A percentile compares a stretch with the other conserved stretches of the same genome.
Evolutionary conservation across 2,797 vertebrate genomes (phyloP).

Genomic region (Muscicapa striata): DNA sequence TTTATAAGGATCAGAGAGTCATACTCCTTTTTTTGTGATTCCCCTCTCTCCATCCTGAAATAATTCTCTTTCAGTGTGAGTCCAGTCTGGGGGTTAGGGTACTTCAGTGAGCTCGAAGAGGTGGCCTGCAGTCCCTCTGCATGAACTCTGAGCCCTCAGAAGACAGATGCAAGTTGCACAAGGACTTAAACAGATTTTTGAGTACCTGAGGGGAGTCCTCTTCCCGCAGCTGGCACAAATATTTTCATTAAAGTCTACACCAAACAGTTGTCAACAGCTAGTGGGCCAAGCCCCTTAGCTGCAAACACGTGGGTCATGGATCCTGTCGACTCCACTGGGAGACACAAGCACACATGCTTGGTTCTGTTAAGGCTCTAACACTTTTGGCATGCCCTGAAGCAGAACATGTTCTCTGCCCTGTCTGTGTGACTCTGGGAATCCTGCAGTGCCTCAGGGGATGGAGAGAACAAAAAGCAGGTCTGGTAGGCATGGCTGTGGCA

Average conservation of each 20-base stretch:
- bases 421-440: background rate
- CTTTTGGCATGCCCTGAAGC: background rate
- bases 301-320: background rate
- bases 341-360: background rate
- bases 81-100: background rate
- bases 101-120: background rate
- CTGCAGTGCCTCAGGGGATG: background rate
- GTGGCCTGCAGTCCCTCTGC: background rate
- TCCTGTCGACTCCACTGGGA: background rate
- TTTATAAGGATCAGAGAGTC: background rate
- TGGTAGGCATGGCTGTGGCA: background rate
- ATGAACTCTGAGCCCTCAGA: background rate
- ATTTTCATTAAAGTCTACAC: background rate
- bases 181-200: background rate
- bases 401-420: background rate
- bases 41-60: background rate
- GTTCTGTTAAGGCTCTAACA: background rate
- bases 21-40: background rate
- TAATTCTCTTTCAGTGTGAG: background rate
- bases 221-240: background rate
- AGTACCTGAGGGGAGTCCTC: background rate
- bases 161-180: background rate
- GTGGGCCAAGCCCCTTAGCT: accelerated
- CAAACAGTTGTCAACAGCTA: background rate
- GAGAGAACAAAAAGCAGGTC: background rate